Percentiles rank a stretch among this genome's conserved stretches.
Conservation (phyloP, 1,140 invertebrate species). For the Neodiprion pinetum region DNA sequence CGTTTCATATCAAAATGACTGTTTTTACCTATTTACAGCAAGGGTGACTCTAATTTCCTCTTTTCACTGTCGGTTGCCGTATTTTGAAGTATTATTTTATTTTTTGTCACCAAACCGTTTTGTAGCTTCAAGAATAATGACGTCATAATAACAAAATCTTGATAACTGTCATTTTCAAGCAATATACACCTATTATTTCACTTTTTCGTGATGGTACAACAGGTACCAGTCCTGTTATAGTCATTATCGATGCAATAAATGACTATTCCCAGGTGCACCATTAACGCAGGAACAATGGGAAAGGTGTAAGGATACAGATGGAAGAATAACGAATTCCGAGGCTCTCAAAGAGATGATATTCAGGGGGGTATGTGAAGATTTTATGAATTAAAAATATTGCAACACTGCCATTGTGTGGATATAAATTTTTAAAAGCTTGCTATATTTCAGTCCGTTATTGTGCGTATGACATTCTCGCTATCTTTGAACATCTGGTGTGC, state of each 20-base stretch:
- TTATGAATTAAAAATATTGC: neutral
- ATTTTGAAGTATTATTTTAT: neutral
- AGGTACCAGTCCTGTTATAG: no score
- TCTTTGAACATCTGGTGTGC: neutral
- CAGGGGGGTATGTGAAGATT: slow-evolving; percentile 76
- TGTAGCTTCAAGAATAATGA: no score
- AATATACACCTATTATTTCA: no score
- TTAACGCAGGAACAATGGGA: slow-evolving; percentile 83
- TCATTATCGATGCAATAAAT: neutral
- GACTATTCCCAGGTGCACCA: slow-evolving; percentile 66
- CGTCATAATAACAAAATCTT: no score
- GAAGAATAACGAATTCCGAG: slow-evolving; percentile 74
- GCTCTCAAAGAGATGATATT: slow-evolving; percentile 84
- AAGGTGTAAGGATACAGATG: slow-evolving; percentile 77
- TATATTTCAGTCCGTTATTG: slow-evolving; percentile 6
- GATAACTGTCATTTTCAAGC: no score
- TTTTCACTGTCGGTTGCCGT: neutral
- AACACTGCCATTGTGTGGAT: slow-evolving; percentile 13
- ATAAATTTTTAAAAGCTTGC: slow-evolving; percentile 17
- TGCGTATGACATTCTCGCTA: neutral
- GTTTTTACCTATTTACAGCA: no score
- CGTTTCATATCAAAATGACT: no score
- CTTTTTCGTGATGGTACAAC: no score
- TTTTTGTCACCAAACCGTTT: neutral
- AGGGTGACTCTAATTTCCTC: no score